Evolutionary conservation across 2,113 vertebrate species (phyloP).

Genomic region (Atherinomorus stipes): DNA sequence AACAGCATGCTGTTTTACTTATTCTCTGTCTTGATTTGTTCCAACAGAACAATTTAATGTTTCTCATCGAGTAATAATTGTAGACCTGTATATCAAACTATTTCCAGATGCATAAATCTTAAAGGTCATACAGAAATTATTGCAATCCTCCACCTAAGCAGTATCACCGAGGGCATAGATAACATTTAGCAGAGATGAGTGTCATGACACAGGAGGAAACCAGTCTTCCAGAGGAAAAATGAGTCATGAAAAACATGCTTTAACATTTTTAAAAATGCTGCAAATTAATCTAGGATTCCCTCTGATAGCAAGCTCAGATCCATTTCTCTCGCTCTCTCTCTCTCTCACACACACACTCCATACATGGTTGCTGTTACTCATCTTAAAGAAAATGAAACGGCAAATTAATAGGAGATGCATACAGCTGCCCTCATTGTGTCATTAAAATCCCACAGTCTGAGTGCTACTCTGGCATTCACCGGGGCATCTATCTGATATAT

Average conservation of each 20-base stretch:
- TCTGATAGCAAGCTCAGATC: constrained; percentile 46
- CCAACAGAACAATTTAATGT: neutral
- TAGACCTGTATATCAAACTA: constrained; percentile 4
- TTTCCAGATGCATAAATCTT: constrained; percentile 12
- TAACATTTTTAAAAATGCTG: neutral
- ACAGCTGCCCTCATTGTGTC: constrained; percentile 77
- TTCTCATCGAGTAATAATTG: neutral
- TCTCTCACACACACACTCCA: neutral
- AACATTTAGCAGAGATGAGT: constrained; percentile 11
- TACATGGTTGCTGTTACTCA: neutral
- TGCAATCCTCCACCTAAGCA: neutral
- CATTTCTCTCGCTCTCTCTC: constrained; percentile 4
- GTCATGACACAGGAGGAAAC: neutral
- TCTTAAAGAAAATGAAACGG: constrained; percentile 35
- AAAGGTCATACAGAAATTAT: constrained; percentile 1
- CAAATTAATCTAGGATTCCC: constrained; percentile 35
- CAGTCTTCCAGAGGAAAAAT: constrained; percentile 4
- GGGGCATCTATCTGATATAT: constrained; percentile 60
- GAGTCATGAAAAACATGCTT: constrained; percentile 4
- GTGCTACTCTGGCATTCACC: constrained; percentile 59
- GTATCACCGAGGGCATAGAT: neutral
- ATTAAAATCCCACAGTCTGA: constrained; percentile 52
- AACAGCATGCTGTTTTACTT: too few species aligned
- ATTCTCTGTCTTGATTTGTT: neutral
- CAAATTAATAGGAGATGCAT: constrained; percentile 51